Base-by-base conservation (phyloP, 2,113 vertebrate genomes). In the Balaeniceps rex region DNA sequence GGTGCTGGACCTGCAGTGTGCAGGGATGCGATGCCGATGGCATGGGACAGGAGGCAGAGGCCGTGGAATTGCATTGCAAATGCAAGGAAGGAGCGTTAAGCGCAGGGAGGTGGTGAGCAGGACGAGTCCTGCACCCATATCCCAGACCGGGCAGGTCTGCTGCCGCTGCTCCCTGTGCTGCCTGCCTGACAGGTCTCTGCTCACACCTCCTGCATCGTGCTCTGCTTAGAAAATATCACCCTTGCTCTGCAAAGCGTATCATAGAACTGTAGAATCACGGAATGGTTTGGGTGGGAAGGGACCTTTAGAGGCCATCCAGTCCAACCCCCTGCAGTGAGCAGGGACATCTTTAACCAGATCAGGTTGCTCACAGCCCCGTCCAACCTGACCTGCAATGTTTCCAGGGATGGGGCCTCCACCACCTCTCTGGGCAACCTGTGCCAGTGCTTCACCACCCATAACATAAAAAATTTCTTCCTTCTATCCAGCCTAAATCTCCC, bases 1-100 rank as follows among this genome's bases (percentile, higher is more conserved):
- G 42, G 49, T 46, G 76, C 57, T 33, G 65, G 44, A 55, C n/a
- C 68, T 31, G 58, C 61, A 18, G 60, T 8, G 3, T 19, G 33
- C 5, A 2, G 3, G 2, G 33, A 12, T 3, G 4, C 0, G 1
- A 24, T 2, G 3, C 40, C 5, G 1, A 31, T 7, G 3, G 44
- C 26, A 44, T 1, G 1, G 42, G 24, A 42, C 1, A 3, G 55
- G 36, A 61, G 23, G 18, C n/a, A 25, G 46, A 58, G 77, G 36
- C 25, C 1, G 0, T 9, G 52, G 36, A 9, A 11, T 8, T 34
- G 46, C 7, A 3, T 14, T 51, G 55, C 6, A 34, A 42, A 31
- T 11, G 24, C 24, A 34, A 57, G 40, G 34, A 68, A 70, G 55
- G 46, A 47, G 22, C 0, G 1, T 74, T 55, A 52, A 2, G 0